Evolutionary conservation across 1,140 invertebrate genomes (phyloP), one percentile per base, ranked within the genome.

Genomic region (Lithobius niger): DNA sequence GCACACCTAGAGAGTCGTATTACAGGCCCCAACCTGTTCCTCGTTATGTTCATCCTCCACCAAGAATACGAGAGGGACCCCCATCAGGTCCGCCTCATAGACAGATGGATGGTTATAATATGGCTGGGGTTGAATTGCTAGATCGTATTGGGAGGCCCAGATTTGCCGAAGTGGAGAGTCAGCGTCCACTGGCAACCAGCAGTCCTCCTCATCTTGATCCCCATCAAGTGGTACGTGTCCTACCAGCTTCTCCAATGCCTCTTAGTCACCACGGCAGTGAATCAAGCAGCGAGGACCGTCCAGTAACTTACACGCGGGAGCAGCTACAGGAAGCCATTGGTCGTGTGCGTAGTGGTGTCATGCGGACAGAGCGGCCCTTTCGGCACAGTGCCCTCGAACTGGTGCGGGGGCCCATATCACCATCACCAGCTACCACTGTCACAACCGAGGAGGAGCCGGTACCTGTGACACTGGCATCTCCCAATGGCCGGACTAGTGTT

Each of bases 271-370:
- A 21, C 6, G 19, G 21, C 15, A 36, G 51, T 40, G 27, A n/a
- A 19, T 52, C 31, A 15, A 68, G 64, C 51, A 65, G 60, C 59
- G 62, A 63, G 15, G 58, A 66, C 36, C 26, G 44, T 4, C 68
- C 66, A 49, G 58, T 67, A 27, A 64, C 61, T n/a, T 74, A 73
- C 57, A 73, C 71, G 10, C 59, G 71, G 18, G 71, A 75, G 44
- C 67, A 67, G 25, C 59, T 74, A 2, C 66, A 73, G 40, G 69
- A 67, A 25, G 67, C 67, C 19, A 68, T 74, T 19, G 69, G 71
- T 51, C 62, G 65, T 47, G 67, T 72, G 21, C 64, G 71, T 4
- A 65, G 64, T 55, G 64, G 64, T 31, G 59, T 50, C 15, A 64
- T 67, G n/a, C 60, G 63, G 22, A 51, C 59, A 4, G 61, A 59